Base-by-base conservation (phyloP, 2,797 vertebrate genomes). In the Megalops cyprinoides region DNA sequence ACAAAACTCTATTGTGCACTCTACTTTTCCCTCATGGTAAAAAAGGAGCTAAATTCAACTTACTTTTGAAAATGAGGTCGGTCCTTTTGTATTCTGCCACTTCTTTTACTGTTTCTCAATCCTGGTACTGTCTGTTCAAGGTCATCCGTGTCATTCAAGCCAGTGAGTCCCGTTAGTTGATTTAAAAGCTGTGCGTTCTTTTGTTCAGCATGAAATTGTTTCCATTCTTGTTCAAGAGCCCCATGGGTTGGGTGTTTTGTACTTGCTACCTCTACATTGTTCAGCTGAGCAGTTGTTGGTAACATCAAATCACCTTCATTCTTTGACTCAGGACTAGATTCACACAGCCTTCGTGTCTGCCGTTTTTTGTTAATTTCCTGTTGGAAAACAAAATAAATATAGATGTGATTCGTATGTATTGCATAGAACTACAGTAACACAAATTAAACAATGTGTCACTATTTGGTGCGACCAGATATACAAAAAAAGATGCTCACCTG, bases 401-500 rank as follows among this genome's bases (percentile, higher is more conserved):
- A 75, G 2, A 55, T 20, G 18, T 51, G n/a, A 73, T 42, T 23
- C 25, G 55, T 4, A 69, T 20, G 6, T 28, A 58, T 74, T 73
- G 55, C 18, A 73, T 14, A 83, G 53, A 14, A 55, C 25, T 28
- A 25, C 77, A 0, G 5, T 82, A 74, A 39, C 14, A 74, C 14
- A 74, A 1, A 31, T 10, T 25, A 28, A 12, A 76, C 65, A 23
- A 56, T 62, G 49, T 77, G n/a, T n/a, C n/a, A n/a, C n/a, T n/a
- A n/a, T 51, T 49, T 58, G 49, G 12, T 49, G 25, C 46, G 31
- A 78, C 14, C 28, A 25, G 7, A 55, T 15, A 53, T 23, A n/a
- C n/a, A 76, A 4, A 7, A 56, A 48, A 14, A 3, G 0, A 62
- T 23, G 25, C 84, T 58, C 90, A 98, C 97, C 96, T 97, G 96